Evolutionary conservation across 2,888 invertebrate species (phyloP).

Genomic region (Sphaerophoria taeniata): DNA sequence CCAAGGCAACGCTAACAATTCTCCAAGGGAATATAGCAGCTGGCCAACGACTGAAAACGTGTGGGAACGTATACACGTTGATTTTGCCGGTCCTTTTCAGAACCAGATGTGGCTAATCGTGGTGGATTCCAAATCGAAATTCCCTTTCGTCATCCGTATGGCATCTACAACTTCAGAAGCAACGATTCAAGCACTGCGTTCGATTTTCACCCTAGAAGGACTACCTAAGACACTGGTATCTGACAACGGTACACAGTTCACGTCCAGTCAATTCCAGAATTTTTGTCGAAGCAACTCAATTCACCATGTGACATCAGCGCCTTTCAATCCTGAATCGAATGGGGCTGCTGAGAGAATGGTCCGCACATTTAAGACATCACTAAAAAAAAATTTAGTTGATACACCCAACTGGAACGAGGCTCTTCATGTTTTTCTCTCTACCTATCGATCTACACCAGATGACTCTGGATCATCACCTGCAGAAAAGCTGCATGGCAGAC

Average conservation of each 20-base stretch:
- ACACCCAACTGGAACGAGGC: neutral
- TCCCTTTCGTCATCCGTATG: slow-evolving; percentile 36
- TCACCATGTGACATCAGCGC: slow-evolving; percentile 73
- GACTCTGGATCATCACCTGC: slow-evolving; percentile 12
- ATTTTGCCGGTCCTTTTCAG: too few species aligned
- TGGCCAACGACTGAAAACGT: too few species aligned
- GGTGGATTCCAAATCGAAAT: slow-evolving; percentile 14
- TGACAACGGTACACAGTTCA: slow-evolving; percentile 75
- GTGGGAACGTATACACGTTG: too few species aligned
- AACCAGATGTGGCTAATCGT: too few species aligned
- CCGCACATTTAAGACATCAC: slow-evolving; percentile 34
- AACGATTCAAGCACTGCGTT: slow-evolving; percentile 59
- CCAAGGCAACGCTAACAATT: too few species aligned
- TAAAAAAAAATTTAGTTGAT: slow-evolving; percentile 41
- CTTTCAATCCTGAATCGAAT: slow-evolving; percentile 71
- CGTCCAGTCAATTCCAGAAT: slow-evolving; percentile 69
- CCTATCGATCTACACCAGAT: slow-evolving; percentile 47
- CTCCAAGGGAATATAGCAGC: too few species aligned
- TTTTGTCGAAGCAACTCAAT: slow-evolving; percentile 74
- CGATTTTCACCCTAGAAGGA: slow-evolving; percentile 74
- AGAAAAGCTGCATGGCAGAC: slow-evolving; percentile 39
- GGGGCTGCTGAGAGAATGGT: slow-evolving; percentile 74
- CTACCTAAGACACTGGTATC: slow-evolving; percentile 71
- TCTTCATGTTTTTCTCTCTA: too few species aligned
- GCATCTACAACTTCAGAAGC: slow-evolving; percentile 28